Evolutionary conservation across 2,113 vertebrate genomes (phyloP).

Genomic region (Chloropsis cyanopogon): DNA sequence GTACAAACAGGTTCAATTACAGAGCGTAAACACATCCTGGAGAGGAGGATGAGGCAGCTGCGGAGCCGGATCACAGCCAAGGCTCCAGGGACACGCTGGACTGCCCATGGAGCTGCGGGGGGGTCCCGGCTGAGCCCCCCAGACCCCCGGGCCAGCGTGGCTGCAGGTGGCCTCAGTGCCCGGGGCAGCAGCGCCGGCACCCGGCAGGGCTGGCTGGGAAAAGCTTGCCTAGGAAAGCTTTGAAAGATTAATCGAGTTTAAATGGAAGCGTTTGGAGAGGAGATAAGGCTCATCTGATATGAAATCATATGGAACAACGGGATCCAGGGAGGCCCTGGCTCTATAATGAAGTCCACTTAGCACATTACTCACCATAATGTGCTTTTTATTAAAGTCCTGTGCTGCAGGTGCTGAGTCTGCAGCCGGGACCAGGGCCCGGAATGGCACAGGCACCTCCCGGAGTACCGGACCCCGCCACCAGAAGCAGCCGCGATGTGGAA

Average conservation of each 20-base stretch:
- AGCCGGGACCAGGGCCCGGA: not conserved
- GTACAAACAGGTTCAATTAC: not conserved
- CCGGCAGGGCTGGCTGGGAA: not conserved
- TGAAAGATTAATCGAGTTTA: conserved; percentile 67
- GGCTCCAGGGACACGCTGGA: rapidly evolving
- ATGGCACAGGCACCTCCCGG: not conserved
- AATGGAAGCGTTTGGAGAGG: conserved; percentile 60
- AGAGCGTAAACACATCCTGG: not conserved
- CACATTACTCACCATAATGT: conserved; percentile 42
- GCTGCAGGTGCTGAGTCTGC: not conserved
- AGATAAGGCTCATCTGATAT: conserved; percentile 66
- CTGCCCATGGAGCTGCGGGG: rapidly evolving
- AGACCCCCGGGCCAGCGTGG: rapidly evolving
- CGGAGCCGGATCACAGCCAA: rapidly evolving
- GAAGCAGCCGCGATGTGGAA: rapidly evolving
- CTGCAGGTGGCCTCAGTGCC: not conserved
- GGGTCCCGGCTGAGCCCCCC: not conserved
- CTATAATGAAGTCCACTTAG: conserved; percentile 67
- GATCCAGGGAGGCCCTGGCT: conserved; percentile 22
- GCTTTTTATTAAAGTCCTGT: conserved; percentile 39
- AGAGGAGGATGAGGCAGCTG: not conserved
- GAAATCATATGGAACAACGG: conserved; percentile 50
- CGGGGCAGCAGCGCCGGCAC: rapidly evolving
- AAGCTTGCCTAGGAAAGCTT: not conserved
- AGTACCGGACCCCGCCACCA: not conserved